Base-by-base conservation (phyloP, 1,140 invertebrate genomes). In the Fopius arisanus region DNA sequence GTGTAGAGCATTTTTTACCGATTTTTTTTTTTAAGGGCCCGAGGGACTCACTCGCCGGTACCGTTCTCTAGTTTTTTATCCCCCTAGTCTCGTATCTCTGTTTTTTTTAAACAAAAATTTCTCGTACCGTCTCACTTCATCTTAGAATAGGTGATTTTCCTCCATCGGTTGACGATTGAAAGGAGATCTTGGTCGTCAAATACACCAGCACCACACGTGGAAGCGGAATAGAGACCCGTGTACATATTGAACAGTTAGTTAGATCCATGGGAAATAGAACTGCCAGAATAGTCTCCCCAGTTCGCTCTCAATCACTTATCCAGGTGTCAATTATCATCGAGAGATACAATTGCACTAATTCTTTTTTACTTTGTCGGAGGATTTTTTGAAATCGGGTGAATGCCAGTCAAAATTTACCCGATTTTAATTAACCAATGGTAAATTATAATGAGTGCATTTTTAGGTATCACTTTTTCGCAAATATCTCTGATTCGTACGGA, bases 181-280 rank as follows among this genome's bases (percentile, higher is more conserved):
- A 88, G 82, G 84, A 86, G 86, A 88, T 88, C 70, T 43, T 54
- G 40, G 83, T 84, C 80, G 78, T 86, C 84, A 86, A 88, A 88
- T 82, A 86, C 76, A 77, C 82, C 73, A 33, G 29, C n/a, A 19
- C 62, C 29, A 65, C n/a, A 65, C 12, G 33, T 62, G 54, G 23
- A 26, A 26, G 26, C 54, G 23, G 14, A 26, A 12, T 37, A 48
- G 14, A 19, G 43, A 0, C 74, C 65, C 40, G 70, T 65, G 29
- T 33, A 48, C 59, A 73, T 67, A 79, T 77, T 72, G 79, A 80
- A 84, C 82, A 84, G 82, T 84, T 65, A 66, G 54, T 72, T 86
- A 83, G 80, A 81, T 78, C 73, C 81, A 86, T 87, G 86, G 84
- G 85, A 88, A 87, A 79, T 76, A 59, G 43, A 65, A 29, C 72